Evolutionary conservation across 1,140 invertebrate species (phyloP).

Genomic region (Himalopsyche phryganea): DNA sequence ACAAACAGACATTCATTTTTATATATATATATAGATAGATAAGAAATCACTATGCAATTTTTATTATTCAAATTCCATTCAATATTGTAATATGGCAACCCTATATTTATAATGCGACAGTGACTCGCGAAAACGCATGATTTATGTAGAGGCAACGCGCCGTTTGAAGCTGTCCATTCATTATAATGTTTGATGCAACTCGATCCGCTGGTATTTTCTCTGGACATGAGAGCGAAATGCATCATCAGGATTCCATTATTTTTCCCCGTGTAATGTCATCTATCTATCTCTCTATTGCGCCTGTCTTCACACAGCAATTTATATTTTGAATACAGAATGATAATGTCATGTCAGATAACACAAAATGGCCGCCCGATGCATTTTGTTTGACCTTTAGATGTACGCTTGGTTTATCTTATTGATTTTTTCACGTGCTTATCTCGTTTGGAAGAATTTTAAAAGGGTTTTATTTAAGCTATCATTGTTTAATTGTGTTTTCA

Average conservation of each 20-base stretch:
- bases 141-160: slow-evolving; percentile 14
- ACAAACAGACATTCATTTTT: no score
- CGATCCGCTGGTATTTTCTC: not conserved
- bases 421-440: no score
- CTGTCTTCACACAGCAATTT: slow-evolving; percentile 11
- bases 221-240: not conserved
- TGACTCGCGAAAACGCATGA: slow-evolving; percentile 18
- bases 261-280: not conserved
- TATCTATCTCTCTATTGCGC: not conserved
- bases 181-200: slow-evolving; percentile 4
- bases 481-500: no score
- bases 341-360: not conserved
- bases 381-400: not conserved
- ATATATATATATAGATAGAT: no score
- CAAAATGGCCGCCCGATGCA: not conserved
- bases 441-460: no score
- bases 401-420: not conserved
- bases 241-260: not conserved
- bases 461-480: no score
- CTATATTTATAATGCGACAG: not conserved
- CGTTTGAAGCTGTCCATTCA: slow-evolving; percentile 13
- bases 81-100: no score
- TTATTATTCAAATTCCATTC: no score
- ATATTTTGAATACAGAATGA: slow-evolving; percentile 5
- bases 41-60: no score